Percentiles rank a stretch among this genome's conserved stretches.
These are phyloP conservation scores for Aethes cnicana DNA, from an alignment of 2,888 invertebrate genomes.

Conservation along the genomic window DNA sequence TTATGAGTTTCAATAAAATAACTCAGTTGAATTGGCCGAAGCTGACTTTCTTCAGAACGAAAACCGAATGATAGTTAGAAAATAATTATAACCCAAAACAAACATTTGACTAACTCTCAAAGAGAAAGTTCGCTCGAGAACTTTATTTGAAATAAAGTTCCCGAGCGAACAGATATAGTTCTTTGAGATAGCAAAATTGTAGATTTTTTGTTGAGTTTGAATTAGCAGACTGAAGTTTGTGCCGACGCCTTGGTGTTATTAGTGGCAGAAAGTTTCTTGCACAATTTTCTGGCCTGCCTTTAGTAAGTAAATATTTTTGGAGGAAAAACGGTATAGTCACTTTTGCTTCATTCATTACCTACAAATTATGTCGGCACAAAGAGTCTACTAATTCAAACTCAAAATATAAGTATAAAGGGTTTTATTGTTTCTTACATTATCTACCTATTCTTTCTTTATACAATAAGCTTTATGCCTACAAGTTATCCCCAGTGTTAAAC, in stretches of 20 bases:
- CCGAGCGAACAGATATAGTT: constrained; percentile 31
- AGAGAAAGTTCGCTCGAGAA: constrained; percentile 39
- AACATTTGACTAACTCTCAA: constrained; percentile 35
- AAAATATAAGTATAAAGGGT: too few relatives aligned
- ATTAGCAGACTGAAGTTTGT: constrained; percentile 49
- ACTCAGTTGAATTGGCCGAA: too few relatives aligned
- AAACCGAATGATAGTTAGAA: constrained; percentile 15
- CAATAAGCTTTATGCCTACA: too few relatives aligned
- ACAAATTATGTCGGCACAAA: too few relatives aligned
- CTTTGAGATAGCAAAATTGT: constrained; percentile 54
- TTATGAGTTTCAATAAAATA: too few relatives aligned
- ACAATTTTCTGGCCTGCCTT: constrained; percentile 63
- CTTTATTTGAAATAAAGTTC: constrained; percentile 35
- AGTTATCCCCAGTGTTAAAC: too few relatives aligned
- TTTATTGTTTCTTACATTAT: too few relatives aligned
- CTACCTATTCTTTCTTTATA: too few relatives aligned
- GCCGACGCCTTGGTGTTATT: constrained; percentile 54
- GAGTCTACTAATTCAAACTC: too few relatives aligned
- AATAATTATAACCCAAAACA: constrained; percentile 20
- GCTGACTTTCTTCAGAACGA: too few relatives aligned
- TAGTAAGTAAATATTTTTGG: constrained; percentile 54
- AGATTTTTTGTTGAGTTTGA: constrained; percentile 57
- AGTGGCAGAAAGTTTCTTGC: constrained; percentile 57
- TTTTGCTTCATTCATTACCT: too few relatives aligned
- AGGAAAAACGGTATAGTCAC: constrained; percentile 37